Evolutionary conservation across 92 coral and sea anemone species (phyloP).

Genomic region (Ricordea florida): DNA sequence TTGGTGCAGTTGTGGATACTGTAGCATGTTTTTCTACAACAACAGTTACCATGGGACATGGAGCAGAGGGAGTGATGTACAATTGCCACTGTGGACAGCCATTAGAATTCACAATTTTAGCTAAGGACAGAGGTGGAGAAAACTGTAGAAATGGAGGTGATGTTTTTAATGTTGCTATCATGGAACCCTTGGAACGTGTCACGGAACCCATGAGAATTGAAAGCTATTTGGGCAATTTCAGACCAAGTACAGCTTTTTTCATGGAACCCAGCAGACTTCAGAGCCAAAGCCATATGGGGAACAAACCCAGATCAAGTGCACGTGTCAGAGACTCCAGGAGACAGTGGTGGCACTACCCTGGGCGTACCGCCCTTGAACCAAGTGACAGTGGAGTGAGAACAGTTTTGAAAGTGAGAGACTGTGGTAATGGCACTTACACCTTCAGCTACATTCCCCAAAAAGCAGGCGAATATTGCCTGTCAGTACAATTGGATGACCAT

Average conservation of each 20-base stretch:
- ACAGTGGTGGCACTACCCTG: too few species aligned
- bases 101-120: background rate
- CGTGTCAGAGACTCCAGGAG: background rate
- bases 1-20: background rate
- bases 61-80: slow-evolving; percentile 30
- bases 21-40: background rate
- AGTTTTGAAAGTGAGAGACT: background rate
- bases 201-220: too few species aligned
- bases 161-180: background rate
- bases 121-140: background rate
- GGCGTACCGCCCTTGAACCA: too few species aligned
- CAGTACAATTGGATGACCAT: slow-evolving; percentile 16
- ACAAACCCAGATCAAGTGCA: background rate
- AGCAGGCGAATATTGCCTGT: background rate
- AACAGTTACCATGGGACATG: slow-evolving; percentile 31
- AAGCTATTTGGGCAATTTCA: too few species aligned
- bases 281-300: too few species aligned
- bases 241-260: too few species aligned
- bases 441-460: slow-evolving; percentile 11
- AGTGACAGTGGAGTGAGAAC: too few species aligned
- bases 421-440: slow-evolving; percentile 25
- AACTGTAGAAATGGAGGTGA: background rate
- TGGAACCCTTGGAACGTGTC: too few species aligned
- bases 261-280: too few species aligned
- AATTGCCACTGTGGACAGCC: slow-evolving; percentile 17